These are phyloP conservation scores for Plagodis pulveraria DNA, from an alignment of 2,888 invertebrate genomes.

Conservation along the genomic window DNA sequence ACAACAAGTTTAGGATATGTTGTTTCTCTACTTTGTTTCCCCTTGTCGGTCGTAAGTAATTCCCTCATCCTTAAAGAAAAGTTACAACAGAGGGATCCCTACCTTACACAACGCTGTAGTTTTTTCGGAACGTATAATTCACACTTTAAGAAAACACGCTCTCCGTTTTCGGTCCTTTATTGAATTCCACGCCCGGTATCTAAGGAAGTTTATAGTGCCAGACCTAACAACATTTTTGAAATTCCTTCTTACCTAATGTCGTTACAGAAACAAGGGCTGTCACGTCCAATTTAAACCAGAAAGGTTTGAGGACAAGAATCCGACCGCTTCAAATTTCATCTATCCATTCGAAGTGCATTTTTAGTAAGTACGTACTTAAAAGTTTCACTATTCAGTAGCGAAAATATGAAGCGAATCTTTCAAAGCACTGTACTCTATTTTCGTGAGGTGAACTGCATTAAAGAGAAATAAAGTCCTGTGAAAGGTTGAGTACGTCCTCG, in stretches of 20 bases:
- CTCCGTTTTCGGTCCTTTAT: slow-evolving; percentile 70
- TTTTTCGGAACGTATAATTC: slow-evolving; percentile 73
- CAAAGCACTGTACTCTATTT: slow-evolving; percentile 23
- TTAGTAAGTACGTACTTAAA: slow-evolving; percentile 15
- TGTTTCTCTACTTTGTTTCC: slow-evolving; percentile 71
- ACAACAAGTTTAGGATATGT: slow-evolving; percentile 59
- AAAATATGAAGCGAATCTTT: slow-evolving; percentile 33
- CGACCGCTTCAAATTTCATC: slow-evolving; percentile 42
- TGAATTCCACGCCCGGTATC: slow-evolving; percentile 74
- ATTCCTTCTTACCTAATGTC: slow-evolving; percentile 61
- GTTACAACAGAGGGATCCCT: slow-evolving; percentile 66
- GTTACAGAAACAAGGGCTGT: slow-evolving; percentile 52
- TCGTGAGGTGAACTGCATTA: slow-evolving; percentile 31
- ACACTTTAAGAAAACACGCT: slow-evolving; percentile 70
- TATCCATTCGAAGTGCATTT: slow-evolving; percentile 21
- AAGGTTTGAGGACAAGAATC: slow-evolving; percentile 38
- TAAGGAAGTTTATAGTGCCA: slow-evolving; percentile 64
- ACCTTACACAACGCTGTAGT: slow-evolving; percentile 60
- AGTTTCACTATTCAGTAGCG: slow-evolving; percentile 20
- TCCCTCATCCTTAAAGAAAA: slow-evolving; percentile 69
- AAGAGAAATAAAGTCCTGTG: slow-evolving; percentile 24
- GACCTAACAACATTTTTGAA: slow-evolving; percentile 64
- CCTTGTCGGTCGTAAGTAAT: slow-evolving; percentile 74
- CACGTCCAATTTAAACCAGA: slow-evolving; percentile 45
- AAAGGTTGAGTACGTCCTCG: slow-evolving; percentile 24